Evolutionary conservation across 2,888 invertebrate genomes (phyloP), one percentile per base, ranked within the genome.

Genomic region (Heliconius aoede): DNA sequence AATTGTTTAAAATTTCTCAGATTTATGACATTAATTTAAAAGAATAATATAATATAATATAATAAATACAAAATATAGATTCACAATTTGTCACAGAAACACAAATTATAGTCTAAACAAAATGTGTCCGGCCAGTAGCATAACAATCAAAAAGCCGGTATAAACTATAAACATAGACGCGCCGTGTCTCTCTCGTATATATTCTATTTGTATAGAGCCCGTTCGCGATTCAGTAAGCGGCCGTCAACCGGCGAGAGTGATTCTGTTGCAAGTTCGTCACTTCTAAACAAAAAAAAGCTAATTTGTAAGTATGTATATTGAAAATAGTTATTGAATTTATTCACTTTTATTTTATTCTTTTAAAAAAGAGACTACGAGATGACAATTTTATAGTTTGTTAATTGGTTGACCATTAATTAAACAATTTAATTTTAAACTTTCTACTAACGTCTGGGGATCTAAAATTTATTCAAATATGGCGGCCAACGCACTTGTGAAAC

Each of bases 401-500:
- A 15, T 65, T 15, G n/a, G n/a, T n/a, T n/a, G n/a, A n/a, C n/a
- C n/a, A n/a, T n/a, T n/a, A n/a, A 36, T 36, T 36, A 15, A 65
- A 15, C 15, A 65, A 15, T 64, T 15, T 21, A 5, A 4, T 65
- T 65, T 65, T 65, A 15, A 40, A 3, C 65, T 5, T 60, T 26
- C 36, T 65, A 65, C 65, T 36, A 24, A 36, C 65, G 15, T 65
- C 15, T 65, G 0, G n/a, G 5, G 1, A 65, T 7, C n/a, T 36
- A 24, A 15, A 24, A 24, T 65, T 15, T 24, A 15, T 65, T 65
- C 8, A 65, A 40, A 15, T 65, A 15, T 24, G 24, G 5, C 65
- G 65, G 65, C 36, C 65, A 40, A 65, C 36, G 65, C 15, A 32
- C 32, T 24, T 26, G 60, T 64, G 24, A 32, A 24, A 65, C 65